Percentiles rank a stretch among this genome's conserved stretches.
phyloP scores from a whole-genome alignment of 2,113 vertebrate genomes.

The Malurus cyaneus region DNA sequence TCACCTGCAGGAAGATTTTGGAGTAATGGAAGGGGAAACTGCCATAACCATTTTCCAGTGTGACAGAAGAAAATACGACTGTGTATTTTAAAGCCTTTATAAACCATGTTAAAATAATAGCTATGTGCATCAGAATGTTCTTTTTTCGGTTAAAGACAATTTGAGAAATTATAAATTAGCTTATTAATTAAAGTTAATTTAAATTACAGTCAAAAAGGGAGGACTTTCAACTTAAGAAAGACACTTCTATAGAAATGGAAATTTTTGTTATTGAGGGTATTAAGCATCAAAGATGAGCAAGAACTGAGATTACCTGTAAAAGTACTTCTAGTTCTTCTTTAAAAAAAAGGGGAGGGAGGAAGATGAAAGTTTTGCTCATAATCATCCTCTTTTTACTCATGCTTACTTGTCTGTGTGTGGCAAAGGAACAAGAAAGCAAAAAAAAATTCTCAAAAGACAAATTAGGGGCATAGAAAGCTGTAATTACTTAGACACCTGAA shows the following conservation, averaged over 20 bases:
- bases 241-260: not conserved
- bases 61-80: not conserved
- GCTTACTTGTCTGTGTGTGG: not conserved
- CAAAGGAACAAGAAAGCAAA: not conserved
- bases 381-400: not conserved
- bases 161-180: not conserved
- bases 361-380: not conserved
- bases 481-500: constrained; percentile 8
- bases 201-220: not conserved
- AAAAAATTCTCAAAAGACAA: not conserved
- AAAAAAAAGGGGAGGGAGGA: not conserved
- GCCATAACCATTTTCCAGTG: not conserved
- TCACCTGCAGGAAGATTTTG: not conserved
- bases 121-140: not conserved
- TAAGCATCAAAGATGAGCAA: constrained; percentile 13
- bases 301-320: constrained; percentile 23
- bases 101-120: not conserved
- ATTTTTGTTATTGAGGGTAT: not conserved
- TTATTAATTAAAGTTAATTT: constrained; percentile 7
- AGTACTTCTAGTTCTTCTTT: not conserved
- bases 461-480: not conserved
- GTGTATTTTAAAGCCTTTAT: not conserved
- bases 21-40: not conserved
- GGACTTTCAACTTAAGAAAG: not conserved
- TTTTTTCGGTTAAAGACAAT: not conserved